Evolutionary conservation across 2,888 invertebrate genomes (phyloP), one percentile per base, ranked within the genome.

Genomic region (Tineola bisselliella): DNA sequence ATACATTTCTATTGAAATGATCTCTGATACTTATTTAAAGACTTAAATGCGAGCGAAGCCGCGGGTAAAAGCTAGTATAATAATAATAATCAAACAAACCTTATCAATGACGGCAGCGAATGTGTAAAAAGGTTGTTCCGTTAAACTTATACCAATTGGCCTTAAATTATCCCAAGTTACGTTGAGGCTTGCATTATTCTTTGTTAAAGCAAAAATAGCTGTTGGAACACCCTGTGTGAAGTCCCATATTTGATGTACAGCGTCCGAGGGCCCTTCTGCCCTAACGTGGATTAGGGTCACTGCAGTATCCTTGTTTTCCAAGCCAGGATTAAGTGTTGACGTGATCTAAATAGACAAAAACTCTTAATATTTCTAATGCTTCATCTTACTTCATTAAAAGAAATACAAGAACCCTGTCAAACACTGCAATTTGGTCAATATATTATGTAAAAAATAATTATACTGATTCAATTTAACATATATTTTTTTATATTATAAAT

Each of bases 201-300:
- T 71, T 0, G 90, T 89, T 0, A 90, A 70, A 0, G 88, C 86
- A 31, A 90, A 75, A 13, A 91, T 74, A 25, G 92, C 68, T 0
- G 90, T 88, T 0, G 92, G 92, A 48, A 86, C 78, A 3, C 88
- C 86, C 19, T 68, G 62, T 2, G 88, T 84, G 66, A 92, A 91
- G 74, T 91, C 91, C 90, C 92, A 91, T 57, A 92, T 65, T 70
- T 91, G 91, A 69, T 92, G 92, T 0, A 92, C 71, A 0, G 88
- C 87, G 71, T 92, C 91, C 56, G 84, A 74, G 0, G 73, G 63
- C 0, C 91, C 90, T 18, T 81, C 84, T 0, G 91, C 90, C 68
- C 78, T 76, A 8, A 90, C 75, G 67, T 92, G 88, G 3, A 89
- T 66, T 0, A 90, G 70, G 1, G 84, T 86, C 0, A 74, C 67